Base-by-base conservation (phyloP, 2,888 invertebrate genomes). In the Anthrax anthrax region DNA sequence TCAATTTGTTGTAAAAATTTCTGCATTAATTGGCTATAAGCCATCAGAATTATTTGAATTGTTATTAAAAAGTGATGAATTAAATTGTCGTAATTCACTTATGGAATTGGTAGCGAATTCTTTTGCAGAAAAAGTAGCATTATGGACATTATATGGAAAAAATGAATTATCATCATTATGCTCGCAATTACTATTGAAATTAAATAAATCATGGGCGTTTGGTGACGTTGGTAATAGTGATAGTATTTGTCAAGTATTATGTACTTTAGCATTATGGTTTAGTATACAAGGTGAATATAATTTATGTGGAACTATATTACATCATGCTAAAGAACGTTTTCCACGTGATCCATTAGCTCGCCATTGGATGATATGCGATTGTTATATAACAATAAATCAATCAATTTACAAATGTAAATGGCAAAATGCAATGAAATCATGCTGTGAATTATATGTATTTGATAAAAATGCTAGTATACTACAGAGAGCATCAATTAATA, bases 141-240 rank as follows among this genome's bases (percentile, higher is more conserved):
- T 94, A 12, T 92, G 92, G 92, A 76, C 81, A 14, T 76, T 87
- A 46, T 92, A 90, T 62, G 94, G 94, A 1, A 85, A 88, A 64
- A 80, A 82, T 2, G 85, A 88, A 64, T 81, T 90, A 77, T 80
- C 84, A 0, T 81, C 83, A 0, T 70, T 91, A 34, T 82, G 80
- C 63, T 80, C 85, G 43, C 90, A 91, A 63, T 65, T 89, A 14
- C 68, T 90, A 37, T 71, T 92, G 1, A 78, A 84, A 55, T 72
- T 86, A 18, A 84, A 87, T 60, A 81, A 84, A 61, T 71, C 72
- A 54, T 60, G 59, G 58, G 55, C 55, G 0, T 70, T 70, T 58
- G 64, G 63, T 4, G 63, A 66, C 37, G 71, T 70, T 38, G 75
- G 77, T 52, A 80, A 79, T 54, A 78, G 80, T 1, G 80, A 83